phyloP scores from a whole-genome alignment of 2,797 vertebrate genomes.

The Tympanoctomys barrerae region DNA sequence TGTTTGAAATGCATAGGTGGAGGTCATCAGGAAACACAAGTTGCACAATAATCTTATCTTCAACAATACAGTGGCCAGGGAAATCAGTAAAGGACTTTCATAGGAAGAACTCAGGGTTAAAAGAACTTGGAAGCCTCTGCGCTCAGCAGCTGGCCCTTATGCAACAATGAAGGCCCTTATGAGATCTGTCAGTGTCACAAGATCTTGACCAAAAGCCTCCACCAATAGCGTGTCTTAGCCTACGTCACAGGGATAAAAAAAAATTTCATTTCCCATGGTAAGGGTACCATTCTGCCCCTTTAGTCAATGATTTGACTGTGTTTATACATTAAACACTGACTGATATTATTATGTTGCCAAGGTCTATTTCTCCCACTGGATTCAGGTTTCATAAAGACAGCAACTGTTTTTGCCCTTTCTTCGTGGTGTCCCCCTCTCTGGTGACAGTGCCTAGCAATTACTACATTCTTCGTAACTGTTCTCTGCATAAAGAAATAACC shows the following conservation, averaged over 20 bases:
- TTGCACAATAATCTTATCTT: neutral
- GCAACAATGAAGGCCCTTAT: neutral
- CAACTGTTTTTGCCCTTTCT: neutral
- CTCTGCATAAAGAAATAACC: neutral
- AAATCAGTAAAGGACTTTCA: neutral
- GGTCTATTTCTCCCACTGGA: neutral
- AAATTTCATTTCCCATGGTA: neutral
- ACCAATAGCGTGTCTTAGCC: neutral
- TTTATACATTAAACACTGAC: neutral
- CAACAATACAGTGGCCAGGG: neutral
- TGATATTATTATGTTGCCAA: neutral
- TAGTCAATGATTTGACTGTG: neutral
- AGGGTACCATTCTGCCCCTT: neutral
- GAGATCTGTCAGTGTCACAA: neutral
- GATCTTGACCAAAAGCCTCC: neutral
- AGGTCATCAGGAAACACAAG: neutral
- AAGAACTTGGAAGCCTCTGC: neutral
- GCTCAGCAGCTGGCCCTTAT: neutral
- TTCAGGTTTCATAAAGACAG: neutral
- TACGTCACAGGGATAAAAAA: too few relatives aligned
- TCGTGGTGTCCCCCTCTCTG: neutral
- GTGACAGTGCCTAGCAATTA: neutral
- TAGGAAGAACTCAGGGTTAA: neutral
- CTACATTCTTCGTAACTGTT: neutral
- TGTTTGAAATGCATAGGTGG: neutral